Evolutionary conservation across 2,888 invertebrate genomes (phyloP).

Genomic region (Andrena minutula): DNA sequence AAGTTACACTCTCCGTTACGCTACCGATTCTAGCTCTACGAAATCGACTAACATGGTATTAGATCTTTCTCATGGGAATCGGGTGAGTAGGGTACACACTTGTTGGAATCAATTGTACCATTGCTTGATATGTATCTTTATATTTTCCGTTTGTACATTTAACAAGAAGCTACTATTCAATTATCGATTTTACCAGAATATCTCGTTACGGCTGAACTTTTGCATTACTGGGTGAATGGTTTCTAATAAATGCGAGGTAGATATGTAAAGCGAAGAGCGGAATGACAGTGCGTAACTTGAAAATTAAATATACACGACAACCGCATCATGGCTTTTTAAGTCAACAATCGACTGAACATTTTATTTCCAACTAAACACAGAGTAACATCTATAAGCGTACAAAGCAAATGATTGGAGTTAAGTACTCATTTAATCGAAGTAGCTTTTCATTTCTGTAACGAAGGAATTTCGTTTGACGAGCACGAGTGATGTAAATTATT

Average conservation of each 20-base stretch:
- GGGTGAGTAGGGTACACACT: not conserved
- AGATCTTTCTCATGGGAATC: not conserved
- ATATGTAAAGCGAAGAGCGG: conserved; percentile 1
- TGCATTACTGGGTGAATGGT: conserved; percentile 25
- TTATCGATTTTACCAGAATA: not conserved
- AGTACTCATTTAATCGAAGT: not conserved
- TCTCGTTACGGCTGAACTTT: conserved; percentile 5
- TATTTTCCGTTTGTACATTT: conserved; percentile 23
- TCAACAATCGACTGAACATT: not conserved
- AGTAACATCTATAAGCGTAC: not conserved
- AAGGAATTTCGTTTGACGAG: not conserved
- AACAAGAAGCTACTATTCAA: conserved; percentile 21
- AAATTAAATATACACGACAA: not conserved
- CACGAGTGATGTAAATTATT: not conserved
- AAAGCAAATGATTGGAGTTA: not conserved
- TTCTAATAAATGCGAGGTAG: conserved; percentile 30
- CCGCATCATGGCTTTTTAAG: conserved; percentile 1
- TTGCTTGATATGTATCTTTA: conserved; percentile 8
- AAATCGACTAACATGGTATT: not conserved
- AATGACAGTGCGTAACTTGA: not conserved
- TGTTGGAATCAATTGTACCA: conserved; percentile 2
- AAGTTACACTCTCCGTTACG: not conserved
- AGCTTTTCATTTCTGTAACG: not conserved
- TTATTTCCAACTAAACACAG: not conserved
- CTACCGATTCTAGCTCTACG: conserved; percentile 2